Evolutionary conservation across 2,797 vertebrate genomes (phyloP).

Genomic region (Enteromius thamalakanensis): DNA sequence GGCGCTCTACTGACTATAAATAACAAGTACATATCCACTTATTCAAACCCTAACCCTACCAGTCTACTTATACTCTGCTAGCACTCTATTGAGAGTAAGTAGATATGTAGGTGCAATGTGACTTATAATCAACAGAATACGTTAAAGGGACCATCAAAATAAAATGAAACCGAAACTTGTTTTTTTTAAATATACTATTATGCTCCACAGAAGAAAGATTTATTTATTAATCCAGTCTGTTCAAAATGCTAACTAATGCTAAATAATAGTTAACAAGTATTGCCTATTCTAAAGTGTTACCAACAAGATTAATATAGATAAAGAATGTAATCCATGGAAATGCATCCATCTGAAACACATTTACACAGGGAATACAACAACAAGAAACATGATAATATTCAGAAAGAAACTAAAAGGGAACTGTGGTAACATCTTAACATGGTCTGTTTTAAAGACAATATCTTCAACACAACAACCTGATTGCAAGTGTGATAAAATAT

Average conservation of each 20-base stretch:
- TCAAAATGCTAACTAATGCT: not conserved
- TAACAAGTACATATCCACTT: too few species aligned
- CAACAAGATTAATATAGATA: not conserved
- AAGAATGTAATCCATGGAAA: not conserved
- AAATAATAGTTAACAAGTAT: too few species aligned
- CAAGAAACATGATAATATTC: not conserved
- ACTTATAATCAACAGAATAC: too few species aligned
- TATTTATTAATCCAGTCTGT: not conserved
- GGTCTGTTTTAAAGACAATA: not conserved
- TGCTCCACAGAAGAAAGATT: not conserved
- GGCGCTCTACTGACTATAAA: too few species aligned
- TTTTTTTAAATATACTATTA: not conserved
- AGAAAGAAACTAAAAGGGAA: not conserved
- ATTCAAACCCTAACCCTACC: too few species aligned
- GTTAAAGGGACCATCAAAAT: too few species aligned
- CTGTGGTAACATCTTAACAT: not conserved
- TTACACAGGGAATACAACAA: not conserved
- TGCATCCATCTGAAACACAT: not conserved
- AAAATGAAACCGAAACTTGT: not conserved
- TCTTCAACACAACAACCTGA: not conserved
- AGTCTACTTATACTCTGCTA: too few species aligned
- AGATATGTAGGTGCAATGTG: too few species aligned
- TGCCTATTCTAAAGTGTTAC: too few species aligned
- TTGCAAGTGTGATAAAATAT: not conserved
- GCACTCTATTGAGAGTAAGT: too few species aligned